Evolutionary conservation across 2,888 invertebrate genomes (phyloP).

Genomic region (Peribatodes rhomboidaria): DNA sequence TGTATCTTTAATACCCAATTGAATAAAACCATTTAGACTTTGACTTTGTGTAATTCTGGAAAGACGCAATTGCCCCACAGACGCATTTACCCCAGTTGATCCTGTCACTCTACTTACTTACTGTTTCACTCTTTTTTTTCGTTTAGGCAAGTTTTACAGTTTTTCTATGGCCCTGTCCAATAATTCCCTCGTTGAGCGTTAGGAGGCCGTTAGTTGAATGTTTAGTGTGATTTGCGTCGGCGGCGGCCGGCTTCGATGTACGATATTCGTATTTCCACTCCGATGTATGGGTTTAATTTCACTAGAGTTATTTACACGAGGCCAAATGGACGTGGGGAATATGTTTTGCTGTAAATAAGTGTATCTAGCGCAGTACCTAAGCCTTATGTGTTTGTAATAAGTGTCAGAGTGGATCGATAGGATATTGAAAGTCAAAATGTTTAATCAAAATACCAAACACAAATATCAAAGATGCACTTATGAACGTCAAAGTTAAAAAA

Average conservation of each 20-base stretch:
- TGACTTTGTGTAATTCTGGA: no score
- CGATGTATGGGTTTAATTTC: constrained; percentile 29
- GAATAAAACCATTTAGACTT: no score
- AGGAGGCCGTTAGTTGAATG: constrained; percentile 11
- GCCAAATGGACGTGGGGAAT: constrained; percentile 2
- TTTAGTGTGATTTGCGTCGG: constrained; percentile 30
- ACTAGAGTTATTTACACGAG: constrained; percentile 19
- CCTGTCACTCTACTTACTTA: no score
- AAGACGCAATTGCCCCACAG: no score
- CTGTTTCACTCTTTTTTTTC: background rate
- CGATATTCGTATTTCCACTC: background rate
- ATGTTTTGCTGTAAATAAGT: constrained; percentile 5
- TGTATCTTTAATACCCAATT: no score
- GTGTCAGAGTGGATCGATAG: no score
- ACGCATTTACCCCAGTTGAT: no score
- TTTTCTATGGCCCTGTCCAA: constrained; percentile 1
- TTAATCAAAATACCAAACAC: background rate
- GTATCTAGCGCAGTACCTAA: background rate
- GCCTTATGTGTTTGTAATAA: no score
- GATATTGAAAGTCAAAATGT: no score
- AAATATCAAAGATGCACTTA: no score
- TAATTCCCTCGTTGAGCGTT: constrained; percentile 12
- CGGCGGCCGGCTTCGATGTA: constrained; percentile 22
- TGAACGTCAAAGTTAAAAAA: no score
- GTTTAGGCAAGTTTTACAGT: background rate